Conservation (phyloP, 2,113 vertebrate species). For the Poicephalus meyeri region DNA sequence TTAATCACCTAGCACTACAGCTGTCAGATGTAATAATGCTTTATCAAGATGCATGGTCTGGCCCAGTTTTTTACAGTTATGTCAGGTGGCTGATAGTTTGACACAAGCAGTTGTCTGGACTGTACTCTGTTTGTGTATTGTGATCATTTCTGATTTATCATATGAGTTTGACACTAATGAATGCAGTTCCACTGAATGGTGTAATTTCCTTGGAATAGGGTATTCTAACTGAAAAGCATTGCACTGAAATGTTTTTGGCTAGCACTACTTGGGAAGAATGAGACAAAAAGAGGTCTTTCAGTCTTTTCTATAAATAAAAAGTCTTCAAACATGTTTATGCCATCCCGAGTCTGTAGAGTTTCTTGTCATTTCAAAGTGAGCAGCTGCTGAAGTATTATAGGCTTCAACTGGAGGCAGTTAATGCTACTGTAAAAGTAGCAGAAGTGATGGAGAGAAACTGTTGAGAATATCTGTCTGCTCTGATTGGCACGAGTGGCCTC, state of each 20-base stretch:
- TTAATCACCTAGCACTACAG: background rate
- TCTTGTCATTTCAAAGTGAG: constrained; percentile 80
- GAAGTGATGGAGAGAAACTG: constrained; percentile 51
- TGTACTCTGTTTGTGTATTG: background rate
- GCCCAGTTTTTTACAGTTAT: background rate
- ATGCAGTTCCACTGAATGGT: background rate
- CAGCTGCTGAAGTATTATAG: constrained; percentile 80
- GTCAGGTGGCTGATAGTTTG: background rate
- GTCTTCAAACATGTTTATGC: background rate
- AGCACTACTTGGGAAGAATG: background rate
- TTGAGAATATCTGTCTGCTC: too few relatives aligned
- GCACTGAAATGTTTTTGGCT: constrained; percentile 38
- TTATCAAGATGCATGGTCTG: background rate
- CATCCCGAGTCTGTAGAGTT: constrained; percentile 70
- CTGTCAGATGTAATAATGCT: background rate
- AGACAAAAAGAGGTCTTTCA: background rate
- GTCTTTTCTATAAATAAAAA: constrained; percentile 24
- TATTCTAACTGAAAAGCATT: background rate
- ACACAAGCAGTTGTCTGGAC: background rate
- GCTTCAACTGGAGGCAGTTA: constrained; percentile 73
- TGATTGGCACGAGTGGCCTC: too few relatives aligned
- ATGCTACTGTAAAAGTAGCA: constrained; percentile 72
- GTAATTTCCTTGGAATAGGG: background rate
- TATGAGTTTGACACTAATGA: background rate
- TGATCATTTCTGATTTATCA: background rate